Base-by-base conservation (phyloP, 2,113 vertebrate species). In the Gila orcuttii region DNA sequence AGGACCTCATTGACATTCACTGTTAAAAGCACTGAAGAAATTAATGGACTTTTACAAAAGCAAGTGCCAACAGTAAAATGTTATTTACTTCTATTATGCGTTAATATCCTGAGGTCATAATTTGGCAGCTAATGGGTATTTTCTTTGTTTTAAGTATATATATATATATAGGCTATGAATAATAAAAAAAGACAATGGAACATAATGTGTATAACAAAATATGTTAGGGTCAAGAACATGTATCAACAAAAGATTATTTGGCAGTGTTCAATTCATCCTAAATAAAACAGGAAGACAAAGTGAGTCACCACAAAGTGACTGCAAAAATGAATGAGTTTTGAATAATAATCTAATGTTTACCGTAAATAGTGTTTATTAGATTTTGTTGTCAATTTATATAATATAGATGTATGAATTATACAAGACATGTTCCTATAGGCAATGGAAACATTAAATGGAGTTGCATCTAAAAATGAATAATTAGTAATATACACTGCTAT, bases 1-100 rank as follows among this genome's bases (percentile, higher is more conserved):
- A 78, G 21, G 47, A 74, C 50, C 52, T 71, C 19, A 71, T 36
- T 87, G 31, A 59, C 64, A 57, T 87, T 66, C 45, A 52, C 28
- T 39, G 10, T 77, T 59, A 71, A 78, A 82, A 73, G 59, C 47
- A 71, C 71, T 85, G 36, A 57, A 28, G 7, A 69, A 47, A 77
- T 57, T 17, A 17, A 47, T 81, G 33, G 4, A 52, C 17, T 50
- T 74, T 64, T 47, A 68, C 33, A 39, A 52, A 60, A 50, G 6
- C 8, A 59, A 75, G 47, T 36, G 33, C 19, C n/a, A 31, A 3
- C 21, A 68, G 60, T 28, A 45, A 66, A 82, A 76, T 69, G 47
- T 25, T 57, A 17, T 60, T 82, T 85, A 69, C 6, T 59, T 59
- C 25, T 25, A 69, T 25, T 21, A 11, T 81, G 52, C 3, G 21